Base-by-base conservation (phyloP, 2,113 vertebrate species). In the Myrmecophaga tridactyla region DNA sequence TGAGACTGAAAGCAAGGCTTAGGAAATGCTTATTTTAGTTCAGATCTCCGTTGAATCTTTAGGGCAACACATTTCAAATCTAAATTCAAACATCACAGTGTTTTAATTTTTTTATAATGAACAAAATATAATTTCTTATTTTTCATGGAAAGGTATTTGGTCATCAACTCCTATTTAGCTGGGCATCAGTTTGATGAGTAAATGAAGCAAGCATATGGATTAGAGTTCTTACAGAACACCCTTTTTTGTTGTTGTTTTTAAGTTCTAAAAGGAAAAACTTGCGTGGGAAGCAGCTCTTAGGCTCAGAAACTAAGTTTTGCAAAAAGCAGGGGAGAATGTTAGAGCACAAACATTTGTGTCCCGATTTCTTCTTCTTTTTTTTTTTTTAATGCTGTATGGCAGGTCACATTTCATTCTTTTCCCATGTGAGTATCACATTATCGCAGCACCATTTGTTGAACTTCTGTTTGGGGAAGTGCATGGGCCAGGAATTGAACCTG, bases 181-280 rank as follows among this genome's bases (percentile, higher is more conserved):
- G 12, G 62, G 29, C 29, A 48, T 75, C 53, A 48, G 75, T 93
- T 70, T 82, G 36, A 81, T 73, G 29, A 86, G 4, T 36, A 72
- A n/a, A 95, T 20, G 31, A 80, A 95, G 65, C 8, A 73, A 92
- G 20, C 21, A 36, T 20, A 81, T 46, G 36, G 89, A 63, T 81
- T 90, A 83, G 15, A 81, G 82, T 86, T 89, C 80, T 92, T 95
- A 34, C 46, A 89, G 29, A 93, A 92, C 39, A 67, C 11, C 53
- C 39, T 67, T 62, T 92, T 43, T 73, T n/a, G n/a, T n/a, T n/a
- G n/a, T n/a, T n/a, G n/a, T n/a, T 53, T 23, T 20, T 70, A 23
- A 70, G 58, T 67, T 39, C 69, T 17, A 36, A 78, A 56, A 41
- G 7, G n/a, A 12, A 90, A 78, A 91, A 60, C 31, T 20, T 81